Evolutionary conservation across 2,888 invertebrate genomes (phyloP).

Genomic region (Amblyjoppa proteus): DNA sequence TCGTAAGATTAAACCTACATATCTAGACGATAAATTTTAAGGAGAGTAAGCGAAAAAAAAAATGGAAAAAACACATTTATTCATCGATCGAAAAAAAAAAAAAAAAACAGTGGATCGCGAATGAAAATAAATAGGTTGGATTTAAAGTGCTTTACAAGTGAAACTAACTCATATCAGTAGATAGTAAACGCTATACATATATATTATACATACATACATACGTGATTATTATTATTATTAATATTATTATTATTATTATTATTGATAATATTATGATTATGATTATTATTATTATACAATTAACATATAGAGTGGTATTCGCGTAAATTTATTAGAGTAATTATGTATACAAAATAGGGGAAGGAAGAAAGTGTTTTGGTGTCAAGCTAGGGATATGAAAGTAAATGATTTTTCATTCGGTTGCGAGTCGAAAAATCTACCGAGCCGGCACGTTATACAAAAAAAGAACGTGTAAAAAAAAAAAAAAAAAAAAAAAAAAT

Average conservation of each 20-base stretch:
- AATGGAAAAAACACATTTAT: constrained; percentile 14
- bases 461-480: constrained; percentile 17
- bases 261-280: constrained; percentile 34
- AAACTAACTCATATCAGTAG: constrained; percentile 84
- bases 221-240: constrained; percentile 51
- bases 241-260: constrained; percentile 53
- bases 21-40: constrained; percentile 25
- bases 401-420: constrained; percentile 38
- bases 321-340: constrained; percentile 70
- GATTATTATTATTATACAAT: constrained; percentile 58
- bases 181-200: constrained; percentile 78
- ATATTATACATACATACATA: constrained; percentile 58
- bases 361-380: constrained; percentile 24
- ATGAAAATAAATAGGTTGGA: constrained; percentile 79
- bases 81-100: constrained; percentile 17
- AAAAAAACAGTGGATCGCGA: constrained; percentile 56
- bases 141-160: constrained; percentile 84
- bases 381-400: constrained; percentile 47
- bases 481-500: constrained; percentile 32
- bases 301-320: constrained; percentile 71
- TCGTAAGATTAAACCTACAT: constrained; percentile 41
- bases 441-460: constrained; percentile 65
- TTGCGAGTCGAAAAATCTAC: constrained; percentile 44
- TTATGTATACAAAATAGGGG: constrained; percentile 57
- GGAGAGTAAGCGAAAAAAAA: constrained; percentile 5